Conservation (phyloP, 2,113 vertebrate genomes). For the Podocnemis expansa region DNA sequence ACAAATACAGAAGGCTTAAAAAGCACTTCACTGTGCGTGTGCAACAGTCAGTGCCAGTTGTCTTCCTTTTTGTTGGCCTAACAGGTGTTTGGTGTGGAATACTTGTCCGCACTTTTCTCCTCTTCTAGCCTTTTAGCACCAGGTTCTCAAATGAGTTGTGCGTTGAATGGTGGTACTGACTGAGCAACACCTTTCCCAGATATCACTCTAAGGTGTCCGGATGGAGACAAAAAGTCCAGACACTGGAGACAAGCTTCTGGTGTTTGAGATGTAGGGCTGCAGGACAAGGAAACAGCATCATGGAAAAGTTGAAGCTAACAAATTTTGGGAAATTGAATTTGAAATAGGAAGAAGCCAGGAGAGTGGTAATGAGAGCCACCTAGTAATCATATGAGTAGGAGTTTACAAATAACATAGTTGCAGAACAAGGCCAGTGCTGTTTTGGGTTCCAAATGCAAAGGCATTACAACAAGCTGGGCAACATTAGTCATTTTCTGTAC, state of each 20-base stretch:
- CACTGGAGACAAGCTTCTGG: constrained; percentile 96
- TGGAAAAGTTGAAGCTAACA: background rate
- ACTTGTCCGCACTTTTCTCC: background rate
- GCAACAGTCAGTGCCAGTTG: background rate
- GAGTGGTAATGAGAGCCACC: background rate
- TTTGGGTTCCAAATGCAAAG: background rate
- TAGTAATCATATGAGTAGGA: background rate
- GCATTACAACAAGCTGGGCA: background rate
- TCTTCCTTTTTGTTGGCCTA: background rate
- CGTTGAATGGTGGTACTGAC: constrained; percentile 81
- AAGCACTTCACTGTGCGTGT: background rate
- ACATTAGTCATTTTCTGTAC: background rate
- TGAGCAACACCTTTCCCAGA: constrained; percentile 90
- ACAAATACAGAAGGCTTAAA: background rate
- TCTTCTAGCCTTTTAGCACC: constrained; percentile 26
- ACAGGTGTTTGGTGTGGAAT: background rate
- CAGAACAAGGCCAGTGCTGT: background rate
- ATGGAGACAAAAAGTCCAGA: constrained; percentile 98
- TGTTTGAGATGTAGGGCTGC: constrained; percentile 95
- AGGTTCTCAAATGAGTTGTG: constrained; percentile 85
- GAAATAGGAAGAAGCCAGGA: background rate
- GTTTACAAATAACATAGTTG: background rate
- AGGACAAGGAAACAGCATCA: constrained; percentile 4
- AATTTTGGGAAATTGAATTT: background rate
- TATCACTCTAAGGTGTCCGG: constrained; percentile 94